phyloP scores from a whole-genome alignment of 2,888 invertebrate genomes.

The Conomelus anceps region DNA sequence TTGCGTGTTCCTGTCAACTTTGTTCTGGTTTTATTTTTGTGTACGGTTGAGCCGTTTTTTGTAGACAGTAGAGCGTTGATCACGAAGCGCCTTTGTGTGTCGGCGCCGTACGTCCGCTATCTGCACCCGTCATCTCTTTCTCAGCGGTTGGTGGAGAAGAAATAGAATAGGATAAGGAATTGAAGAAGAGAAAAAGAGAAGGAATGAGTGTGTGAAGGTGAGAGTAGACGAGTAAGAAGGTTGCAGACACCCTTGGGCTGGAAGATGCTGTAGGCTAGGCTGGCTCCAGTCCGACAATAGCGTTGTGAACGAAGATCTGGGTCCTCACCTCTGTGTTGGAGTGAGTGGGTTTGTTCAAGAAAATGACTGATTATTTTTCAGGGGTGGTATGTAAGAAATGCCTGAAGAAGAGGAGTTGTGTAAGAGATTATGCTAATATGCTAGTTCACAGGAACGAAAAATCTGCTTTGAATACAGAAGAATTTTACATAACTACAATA shows the following conservation, averaged over 20 bases:
- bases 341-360: background rate
- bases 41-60: background rate
- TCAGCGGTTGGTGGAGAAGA: background rate
- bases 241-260: background rate
- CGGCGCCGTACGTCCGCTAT: background rate
- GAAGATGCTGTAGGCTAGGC: background rate
- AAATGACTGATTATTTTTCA: background rate
- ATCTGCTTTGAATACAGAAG: too few relatives aligned
- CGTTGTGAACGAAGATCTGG: background rate
- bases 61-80: too few relatives aligned
- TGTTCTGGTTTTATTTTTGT: background rate
- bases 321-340: background rate
- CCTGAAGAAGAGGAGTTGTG: background rate
- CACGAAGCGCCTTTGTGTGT: background rate
- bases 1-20: background rate
- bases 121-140: background rate
- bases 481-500: too few relatives aligned
- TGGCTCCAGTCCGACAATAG: background rate
- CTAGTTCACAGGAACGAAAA: too few relatives aligned
- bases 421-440: background rate
- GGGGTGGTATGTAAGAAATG: background rate
- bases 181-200: background rate
- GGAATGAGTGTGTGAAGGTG: background rate
- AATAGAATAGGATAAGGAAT: background rate
- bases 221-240: background rate